Conservation (phyloP, 2,113 vertebrate genomes). For the Beaufortia kweichowensis region DNA sequence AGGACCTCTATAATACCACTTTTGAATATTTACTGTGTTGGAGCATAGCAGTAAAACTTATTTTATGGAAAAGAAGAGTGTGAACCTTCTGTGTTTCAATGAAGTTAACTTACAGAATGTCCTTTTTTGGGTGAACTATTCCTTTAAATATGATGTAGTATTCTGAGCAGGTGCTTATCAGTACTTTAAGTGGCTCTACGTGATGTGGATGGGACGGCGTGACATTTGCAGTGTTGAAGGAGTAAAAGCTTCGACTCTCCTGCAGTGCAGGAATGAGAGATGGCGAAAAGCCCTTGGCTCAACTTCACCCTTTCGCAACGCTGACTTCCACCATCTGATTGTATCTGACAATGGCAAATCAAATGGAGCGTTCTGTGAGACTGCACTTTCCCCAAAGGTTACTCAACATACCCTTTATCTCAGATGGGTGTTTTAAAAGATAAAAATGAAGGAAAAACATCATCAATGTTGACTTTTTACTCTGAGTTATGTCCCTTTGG, state of each 20-base stretch:
- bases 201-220: not conserved
- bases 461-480: slow-evolving; percentile 59
- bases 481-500: slow-evolving; percentile 69
- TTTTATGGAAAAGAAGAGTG: no score
- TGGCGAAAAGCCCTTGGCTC: slow-evolving; percentile 30
- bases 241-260: slow-evolving; percentile 19
- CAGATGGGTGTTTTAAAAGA: slow-evolving; percentile 45
- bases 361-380: slow-evolving; percentile 32
- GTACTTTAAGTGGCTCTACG: not conserved
- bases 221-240: slow-evolving; percentile 43
- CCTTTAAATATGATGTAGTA: not conserved
- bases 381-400: slow-evolving; percentile 55
- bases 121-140: not conserved
- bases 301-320: slow-evolving; percentile 31
- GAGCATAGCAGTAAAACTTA: no score
- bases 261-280: not conserved
- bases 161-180: slow-evolving; percentile 6
- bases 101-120: no score
- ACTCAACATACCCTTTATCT: slow-evolving; percentile 58
- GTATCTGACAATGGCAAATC: slow-evolving; percentile 34
- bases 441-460: slow-evolving; percentile 53
- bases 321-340: slow-evolving; percentile 31
- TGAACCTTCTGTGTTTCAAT: no score
- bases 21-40: no score
- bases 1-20: no score